Evolutionary conservation across 2,797 vertebrate species (phyloP).

Genomic region (Molothrus aeneus): DNA sequence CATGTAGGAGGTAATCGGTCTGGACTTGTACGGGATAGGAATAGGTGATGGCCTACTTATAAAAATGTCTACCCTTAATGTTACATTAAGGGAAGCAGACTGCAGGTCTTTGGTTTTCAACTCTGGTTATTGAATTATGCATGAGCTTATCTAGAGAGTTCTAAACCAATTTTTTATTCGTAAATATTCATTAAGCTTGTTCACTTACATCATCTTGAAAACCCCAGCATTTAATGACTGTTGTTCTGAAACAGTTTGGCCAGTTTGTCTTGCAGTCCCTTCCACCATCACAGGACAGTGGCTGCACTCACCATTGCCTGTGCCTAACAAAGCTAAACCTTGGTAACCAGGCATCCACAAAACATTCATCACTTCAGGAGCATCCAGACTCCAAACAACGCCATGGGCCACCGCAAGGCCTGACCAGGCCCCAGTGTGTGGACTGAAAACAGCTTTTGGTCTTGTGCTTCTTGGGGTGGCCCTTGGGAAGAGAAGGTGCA

Average conservation of each 20-base stretch:
- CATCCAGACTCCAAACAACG: fast-evolving
- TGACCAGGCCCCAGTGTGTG: fast-evolving
- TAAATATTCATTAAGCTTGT: background rate
- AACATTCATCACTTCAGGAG: background rate
- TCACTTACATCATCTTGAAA: background rate
- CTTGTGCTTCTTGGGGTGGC: background rate
- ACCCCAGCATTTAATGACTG: background rate
- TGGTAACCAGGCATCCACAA: background rate
- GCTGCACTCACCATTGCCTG: fast-evolving
- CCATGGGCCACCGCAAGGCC: background rate
- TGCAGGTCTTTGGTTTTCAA: background rate
- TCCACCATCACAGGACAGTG: background rate
- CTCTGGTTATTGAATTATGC: background rate
- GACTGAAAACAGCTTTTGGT: background rate
- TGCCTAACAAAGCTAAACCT: background rate
- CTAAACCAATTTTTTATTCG: background rate
- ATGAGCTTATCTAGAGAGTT: background rate
- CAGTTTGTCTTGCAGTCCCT: background rate
- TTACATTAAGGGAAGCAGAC: background rate
- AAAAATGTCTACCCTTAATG: background rate
- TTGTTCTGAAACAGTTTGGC: background rate
- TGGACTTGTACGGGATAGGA: background rate
- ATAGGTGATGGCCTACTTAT: background rate
- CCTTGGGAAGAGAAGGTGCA: background rate
- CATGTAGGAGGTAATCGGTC: background rate